Evolutionary conservation across 92 coral and sea anemone species (phyloP), one percentile per base, ranked within the genome.

Genomic region (Porites divaricata): DNA sequence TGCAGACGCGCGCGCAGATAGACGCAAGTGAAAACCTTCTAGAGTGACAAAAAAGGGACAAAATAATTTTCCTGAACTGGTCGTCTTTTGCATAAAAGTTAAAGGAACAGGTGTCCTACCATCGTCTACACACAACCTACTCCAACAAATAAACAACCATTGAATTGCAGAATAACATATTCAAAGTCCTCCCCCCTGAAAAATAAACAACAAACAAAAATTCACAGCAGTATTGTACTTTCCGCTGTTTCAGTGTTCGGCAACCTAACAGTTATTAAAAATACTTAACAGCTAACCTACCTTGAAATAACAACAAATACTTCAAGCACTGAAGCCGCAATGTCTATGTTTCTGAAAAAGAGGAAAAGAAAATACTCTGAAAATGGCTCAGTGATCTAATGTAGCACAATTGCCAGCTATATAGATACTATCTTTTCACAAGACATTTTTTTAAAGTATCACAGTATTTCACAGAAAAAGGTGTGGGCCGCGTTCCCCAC

Each of bases 221-320:
- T 35, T 57, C 62, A 57, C 62, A 57, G 17, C 62, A 12, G 19
- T 17, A 12, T 12, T 57, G 17, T 17, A 57, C 14, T 12, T 17
- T 57, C 15, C 62, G 3, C 62, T 17, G 6, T 57, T 66, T 66
- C 48, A 6, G 15, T 0, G 24, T 1, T 6, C 14, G 8, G 13
- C 4, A 45, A 9, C 5, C 21, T 66, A 13, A 19, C 35, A 58
- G 53, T 59, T 26, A 8, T 11, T 11, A 54, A 54, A 15, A 11
- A 15, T 54, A 54, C 59, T 11, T 54, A 48, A 56, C 13, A 26
- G 54, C 16, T 71, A 76, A 23, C 9, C 1, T 87, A 91, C 95
- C 95, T 88, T n/a, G 95, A 83, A 5, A 91, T 80, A 52, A 81
- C 78, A 51, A 91, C 90, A 81, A 88, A 88, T 19, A 91, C 90